Percentiles rank a stretch among this genome's conserved stretches.
phyloP scores from a whole-genome alignment of 64 coral and sea anemone species.

The Montipora sp. region DNA sequence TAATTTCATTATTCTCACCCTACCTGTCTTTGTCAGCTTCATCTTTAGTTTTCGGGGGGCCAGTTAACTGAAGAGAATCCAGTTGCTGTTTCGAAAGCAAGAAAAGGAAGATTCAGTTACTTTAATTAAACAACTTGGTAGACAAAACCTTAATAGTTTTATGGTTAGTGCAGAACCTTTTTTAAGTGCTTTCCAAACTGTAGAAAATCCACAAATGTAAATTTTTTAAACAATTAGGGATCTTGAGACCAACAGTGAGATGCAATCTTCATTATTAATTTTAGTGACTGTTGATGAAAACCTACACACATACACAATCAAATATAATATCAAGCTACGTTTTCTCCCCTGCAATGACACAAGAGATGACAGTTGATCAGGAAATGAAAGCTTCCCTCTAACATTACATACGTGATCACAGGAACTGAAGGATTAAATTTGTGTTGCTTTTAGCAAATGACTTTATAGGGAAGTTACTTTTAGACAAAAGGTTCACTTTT shows the following conservation, averaged over 20 bases:
- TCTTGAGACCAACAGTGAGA: background rate
- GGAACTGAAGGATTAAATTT: background rate
- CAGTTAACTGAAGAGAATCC: slow-evolving; percentile 87
- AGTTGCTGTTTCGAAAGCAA: slow-evolving; percentile 72
- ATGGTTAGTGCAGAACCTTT: no score
- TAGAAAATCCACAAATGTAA: background rate
- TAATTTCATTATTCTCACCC: no score
- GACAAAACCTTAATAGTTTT: no score
- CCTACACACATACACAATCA: slow-evolving; percentile 9
- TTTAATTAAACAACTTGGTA: no score
- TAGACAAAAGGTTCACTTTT: background rate
- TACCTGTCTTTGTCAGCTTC: slow-evolving; percentile 95
- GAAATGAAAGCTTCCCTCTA: slow-evolving; percentile 8
- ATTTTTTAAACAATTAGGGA: background rate
- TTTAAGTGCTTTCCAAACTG: background rate
- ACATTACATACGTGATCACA: background rate
- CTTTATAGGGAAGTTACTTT: background rate
- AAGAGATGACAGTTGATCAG: background rate
- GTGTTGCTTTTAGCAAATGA: background rate
- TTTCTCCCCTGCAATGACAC: background rate
- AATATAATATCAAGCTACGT: background rate
- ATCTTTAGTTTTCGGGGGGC: slow-evolving; percentile 77
- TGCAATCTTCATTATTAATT: background rate
- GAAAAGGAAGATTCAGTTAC: background rate
- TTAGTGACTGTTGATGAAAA: background rate